phyloP scores from a whole-genome alignment of 2,888 invertebrate genomes.

The Asteroscopus sphinx region DNA sequence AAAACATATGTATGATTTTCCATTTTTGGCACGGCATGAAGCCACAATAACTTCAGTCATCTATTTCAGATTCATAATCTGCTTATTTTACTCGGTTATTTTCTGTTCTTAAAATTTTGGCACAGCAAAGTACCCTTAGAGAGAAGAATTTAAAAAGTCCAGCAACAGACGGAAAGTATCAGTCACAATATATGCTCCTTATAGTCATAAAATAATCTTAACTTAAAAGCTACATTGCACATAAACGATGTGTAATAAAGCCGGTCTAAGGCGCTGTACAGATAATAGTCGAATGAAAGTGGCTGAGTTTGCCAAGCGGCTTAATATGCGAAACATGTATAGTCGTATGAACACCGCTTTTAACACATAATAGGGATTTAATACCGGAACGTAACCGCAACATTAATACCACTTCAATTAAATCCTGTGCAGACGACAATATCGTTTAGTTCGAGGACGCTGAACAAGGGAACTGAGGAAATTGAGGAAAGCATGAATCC shows the following conservation, averaged over 20 bases:
- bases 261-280: slow-evolving; percentile 29
- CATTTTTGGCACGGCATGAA: slow-evolving; percentile 35
- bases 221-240: slow-evolving; percentile 10
- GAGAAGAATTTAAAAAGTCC: slow-evolving; percentile 1
- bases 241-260: slow-evolving; percentile 33
- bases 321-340: slow-evolving; percentile 23
- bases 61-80: slow-evolving; percentile 24
- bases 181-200: slow-evolving; percentile 2
- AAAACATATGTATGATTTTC: slow-evolving; percentile 14
- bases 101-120: slow-evolving; percentile 14
- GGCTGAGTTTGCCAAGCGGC: slow-evolving; percentile 34
- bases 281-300: slow-evolving; percentile 30
- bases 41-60: slow-evolving; percentile 19
- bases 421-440: slow-evolving; percentile 39
- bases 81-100: slow-evolving; percentile 9
- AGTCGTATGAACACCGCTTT: slow-evolving; percentile 35
- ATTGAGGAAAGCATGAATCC: slow-evolving; percentile 25
- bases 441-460: slow-evolving; percentile 37
- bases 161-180: background rate
- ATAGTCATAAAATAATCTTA: slow-evolving; percentile 20
- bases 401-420: slow-evolving; percentile 51
- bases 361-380: slow-evolving; percentile 50
- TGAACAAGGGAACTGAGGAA: slow-evolving; percentile 22
- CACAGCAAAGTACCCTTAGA: background rate
- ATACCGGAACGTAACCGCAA: slow-evolving; percentile 46